Base-by-base conservation (phyloP, 2,797 vertebrate species). In the Periparus ater region DNA sequence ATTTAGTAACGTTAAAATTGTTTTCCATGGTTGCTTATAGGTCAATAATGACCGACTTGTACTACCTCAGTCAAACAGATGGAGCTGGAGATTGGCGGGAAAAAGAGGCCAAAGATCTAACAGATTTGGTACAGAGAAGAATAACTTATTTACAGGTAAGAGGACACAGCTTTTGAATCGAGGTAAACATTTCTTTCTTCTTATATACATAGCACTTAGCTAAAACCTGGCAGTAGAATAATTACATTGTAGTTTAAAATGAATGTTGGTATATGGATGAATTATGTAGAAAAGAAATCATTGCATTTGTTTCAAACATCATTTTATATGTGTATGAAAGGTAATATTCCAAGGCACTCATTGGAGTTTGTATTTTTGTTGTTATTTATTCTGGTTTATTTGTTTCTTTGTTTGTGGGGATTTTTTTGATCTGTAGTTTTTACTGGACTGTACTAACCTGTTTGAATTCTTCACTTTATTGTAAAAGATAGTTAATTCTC, bases 21-120 rank as follows among this genome's bases (percentile, higher is more conserved):
- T 62, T 63, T 65, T 68, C 58, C 19, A 15, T 55, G 96, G 18
- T 85, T 93, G 34, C 87, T 76, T 93, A 34, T 91, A 99, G 99
- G 97, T 99, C 99, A 92, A 98, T 99, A 97, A 99, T 99, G 99
- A 99, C 99, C 29, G 99, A 99, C 98, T 98, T 99, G 96, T 99
- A 99, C 98, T 99, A 99, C 99, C 99, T 99, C 99, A 99, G 99
- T 98, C 99, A 99, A 98, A 98, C 98, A 77, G 99, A 99, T 87
- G 99, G 99, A 96, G 99, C 99, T 66, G 99, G 99, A 74, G 99
- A 99, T 11, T 99, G 99, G 99, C 98, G 99, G 97, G 96, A 98
- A 96, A 99, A 98, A 97, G 99, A 99, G 96, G 99, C 99, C 97
- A 99, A 99, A 98, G 99, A 99, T 97, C 98, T 99, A 94, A 99